Base-by-base conservation (phyloP, 2,797 vertebrate genomes). In the Sebastes itinus region DNA sequence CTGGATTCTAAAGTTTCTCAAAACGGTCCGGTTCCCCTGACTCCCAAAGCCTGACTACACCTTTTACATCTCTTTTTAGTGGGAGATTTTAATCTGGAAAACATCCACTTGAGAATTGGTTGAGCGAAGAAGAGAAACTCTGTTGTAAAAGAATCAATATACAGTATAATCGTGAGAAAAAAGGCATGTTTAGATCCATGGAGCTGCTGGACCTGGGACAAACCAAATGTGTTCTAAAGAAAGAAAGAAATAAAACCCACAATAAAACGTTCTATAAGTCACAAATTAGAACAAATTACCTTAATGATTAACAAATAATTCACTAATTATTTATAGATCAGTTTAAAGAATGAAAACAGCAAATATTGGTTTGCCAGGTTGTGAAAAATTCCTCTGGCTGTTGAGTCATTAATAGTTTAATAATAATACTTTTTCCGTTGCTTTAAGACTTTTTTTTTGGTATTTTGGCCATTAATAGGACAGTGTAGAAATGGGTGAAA, bases 1-100 rank as follows among this genome's bases (percentile, higher is more conserved):
- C 25, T 64, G 25, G 49, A 72, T 63, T 78, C 69, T 63, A 35
- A 56, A 62, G 18, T 52, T 75, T 62, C 23, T 67, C 55, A 64
- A 59, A 71, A 65, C 16, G 16, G 30, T 12, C 20, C 55, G 12
- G 20, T 63, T 56, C 49, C 66, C 49, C 33, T 13, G 42, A 35
- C 42, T 66, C n/a, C 6, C 54, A 58, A 52, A 67, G 35, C 28
- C 9, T 1, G 16, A 69, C 22, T 28, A 5, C 42, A 67, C 54
- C 52, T 79, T 35, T 69, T 35, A 70, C 32, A 32, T 35, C 28
- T 38, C 38, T 54, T 70, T 76, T 58, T 28, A 18, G 5, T 62
- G 23, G 13, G 28, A 63, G 32, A 59, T 63, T 33, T 59, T 12
- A 52, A 18, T 28, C 52, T 64, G 63, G 10, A 82, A 76, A 72